A percentile compares a stretch with the other conserved stretches of the same genome.
Conservation (phyloP, 2,113 vertebrate genomes). For the Saguinus imperator region DNA sequence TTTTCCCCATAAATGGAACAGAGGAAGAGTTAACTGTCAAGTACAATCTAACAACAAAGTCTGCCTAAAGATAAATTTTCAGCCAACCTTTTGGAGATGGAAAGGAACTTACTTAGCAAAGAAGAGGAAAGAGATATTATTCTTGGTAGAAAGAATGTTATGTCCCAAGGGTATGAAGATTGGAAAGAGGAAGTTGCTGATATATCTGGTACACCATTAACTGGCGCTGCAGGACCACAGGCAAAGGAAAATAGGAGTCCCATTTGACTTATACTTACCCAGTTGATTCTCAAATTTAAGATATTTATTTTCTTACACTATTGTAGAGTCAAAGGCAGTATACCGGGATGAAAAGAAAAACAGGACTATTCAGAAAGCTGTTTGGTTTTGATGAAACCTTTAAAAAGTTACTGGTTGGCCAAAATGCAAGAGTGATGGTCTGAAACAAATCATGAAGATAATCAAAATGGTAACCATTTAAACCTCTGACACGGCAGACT, state of each 20-base stretch:
- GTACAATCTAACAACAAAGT: background rate
- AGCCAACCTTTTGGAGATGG: background rate
- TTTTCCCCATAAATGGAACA: background rate
- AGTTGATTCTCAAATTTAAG: background rate
- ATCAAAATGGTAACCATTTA: conserved; percentile 28
- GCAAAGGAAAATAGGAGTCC: background rate
- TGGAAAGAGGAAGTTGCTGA: background rate
- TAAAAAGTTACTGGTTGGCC: background rate
- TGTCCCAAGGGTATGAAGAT: background rate
- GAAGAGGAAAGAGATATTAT: background rate
- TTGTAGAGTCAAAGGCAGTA: background rate
- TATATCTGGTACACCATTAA: background rate
- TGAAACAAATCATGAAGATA: conserved; percentile 54
- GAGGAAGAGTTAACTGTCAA: background rate
- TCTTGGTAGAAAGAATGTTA: background rate
- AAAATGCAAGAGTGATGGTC: conserved; percentile 39
- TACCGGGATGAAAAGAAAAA: conserved; percentile 28
- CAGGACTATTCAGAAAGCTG: conserved; percentile 10
- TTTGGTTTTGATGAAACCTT: conserved; percentile 46
- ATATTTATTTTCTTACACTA: background rate
- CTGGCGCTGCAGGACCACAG: background rate
- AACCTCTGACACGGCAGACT: background rate
- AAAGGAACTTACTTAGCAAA: background rate
- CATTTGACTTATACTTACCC: background rate
- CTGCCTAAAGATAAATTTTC: background rate